phyloP scores from a whole-genome alignment of 2,113 vertebrate genomes.

The Eurystomus gularis region DNA sequence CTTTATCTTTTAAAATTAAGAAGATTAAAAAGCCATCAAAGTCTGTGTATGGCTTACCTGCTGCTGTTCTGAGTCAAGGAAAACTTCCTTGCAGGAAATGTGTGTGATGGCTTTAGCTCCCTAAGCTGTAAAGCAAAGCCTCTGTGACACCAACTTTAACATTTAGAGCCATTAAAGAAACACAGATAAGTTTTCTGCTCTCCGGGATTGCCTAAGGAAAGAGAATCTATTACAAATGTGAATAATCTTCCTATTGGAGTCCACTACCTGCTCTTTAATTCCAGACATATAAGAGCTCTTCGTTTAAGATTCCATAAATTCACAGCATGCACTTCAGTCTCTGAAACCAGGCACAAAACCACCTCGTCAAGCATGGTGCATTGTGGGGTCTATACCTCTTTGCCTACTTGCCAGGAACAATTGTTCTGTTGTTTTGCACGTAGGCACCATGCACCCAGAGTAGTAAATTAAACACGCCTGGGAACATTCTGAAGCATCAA shows the following conservation, averaged over 20 bases:
- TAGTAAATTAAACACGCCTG: not conserved
- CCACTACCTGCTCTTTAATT: not conserved
- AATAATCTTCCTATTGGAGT: not conserved
- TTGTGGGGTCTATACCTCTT: not conserved
- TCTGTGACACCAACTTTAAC: not conserved
- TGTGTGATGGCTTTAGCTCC: not conserved
- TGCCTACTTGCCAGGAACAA: not conserved
- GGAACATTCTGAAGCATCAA: not conserved
- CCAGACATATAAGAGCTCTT: not conserved
- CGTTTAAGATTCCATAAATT: not conserved
- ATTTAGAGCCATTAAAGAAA: not conserved
- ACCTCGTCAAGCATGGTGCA: not conserved
- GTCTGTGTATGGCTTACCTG: not conserved
- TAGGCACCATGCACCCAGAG: not conserved
- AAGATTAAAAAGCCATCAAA: not conserved
- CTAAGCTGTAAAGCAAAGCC: not conserved
- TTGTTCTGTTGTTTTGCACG: not conserved
- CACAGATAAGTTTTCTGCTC: not conserved
- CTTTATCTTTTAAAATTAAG: not conserved
- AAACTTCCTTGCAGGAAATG: not conserved
- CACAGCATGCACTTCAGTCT: not conserved
- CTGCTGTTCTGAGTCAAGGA: not conserved
- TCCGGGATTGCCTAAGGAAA: not conserved
- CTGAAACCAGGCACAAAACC: not conserved
- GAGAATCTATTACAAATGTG: not conserved